phyloP scores from a whole-genome alignment of 2,888 invertebrate genomes.

The Drosophila prolongata region DNA sequence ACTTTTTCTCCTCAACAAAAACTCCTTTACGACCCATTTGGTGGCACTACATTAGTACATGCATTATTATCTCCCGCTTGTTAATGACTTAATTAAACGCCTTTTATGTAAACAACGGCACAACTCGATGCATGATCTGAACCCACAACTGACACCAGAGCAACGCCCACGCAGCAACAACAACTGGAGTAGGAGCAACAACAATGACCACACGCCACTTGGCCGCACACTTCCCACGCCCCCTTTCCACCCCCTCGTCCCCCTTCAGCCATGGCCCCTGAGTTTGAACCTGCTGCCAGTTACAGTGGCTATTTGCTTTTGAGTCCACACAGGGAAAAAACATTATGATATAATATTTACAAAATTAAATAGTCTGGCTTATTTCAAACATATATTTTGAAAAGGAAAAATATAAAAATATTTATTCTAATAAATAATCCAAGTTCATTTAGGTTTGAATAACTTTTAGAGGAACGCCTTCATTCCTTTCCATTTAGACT shows the following conservation, averaged over 20 bases:
- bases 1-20: not conserved
- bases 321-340: not conserved
- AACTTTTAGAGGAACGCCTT: too few relatives aligned
- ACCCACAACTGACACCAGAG: constrained; percentile 44
- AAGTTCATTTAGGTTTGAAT: too few relatives aligned
- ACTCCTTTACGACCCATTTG: constrained; percentile 5
- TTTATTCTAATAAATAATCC: too few relatives aligned
- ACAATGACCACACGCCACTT: constrained; percentile 64
- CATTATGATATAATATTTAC: too few relatives aligned
- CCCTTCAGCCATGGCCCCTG: constrained; percentile 44
- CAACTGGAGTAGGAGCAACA: constrained; percentile 16
- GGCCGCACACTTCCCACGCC: constrained; percentile 43
- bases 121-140: constrained; percentile 63
- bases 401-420: too few relatives aligned
- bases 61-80: constrained; percentile 35
- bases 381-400: too few relatives aligned
- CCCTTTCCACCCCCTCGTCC: constrained; percentile 23
- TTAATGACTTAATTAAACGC: constrained; percentile 74
- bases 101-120: constrained; percentile 56
- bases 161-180: constrained; percentile 63
- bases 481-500: too few relatives aligned
- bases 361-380: too few relatives aligned
- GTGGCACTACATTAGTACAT: constrained; percentile 18
- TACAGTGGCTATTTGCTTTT: constrained; percentile 9
- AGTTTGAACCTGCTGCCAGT: constrained; percentile 59